Percentiles rank a stretch among this genome's conserved stretches.
Conservation (phyloP, 2,888 invertebrate genomes). For the Drosophila recens region DNA sequence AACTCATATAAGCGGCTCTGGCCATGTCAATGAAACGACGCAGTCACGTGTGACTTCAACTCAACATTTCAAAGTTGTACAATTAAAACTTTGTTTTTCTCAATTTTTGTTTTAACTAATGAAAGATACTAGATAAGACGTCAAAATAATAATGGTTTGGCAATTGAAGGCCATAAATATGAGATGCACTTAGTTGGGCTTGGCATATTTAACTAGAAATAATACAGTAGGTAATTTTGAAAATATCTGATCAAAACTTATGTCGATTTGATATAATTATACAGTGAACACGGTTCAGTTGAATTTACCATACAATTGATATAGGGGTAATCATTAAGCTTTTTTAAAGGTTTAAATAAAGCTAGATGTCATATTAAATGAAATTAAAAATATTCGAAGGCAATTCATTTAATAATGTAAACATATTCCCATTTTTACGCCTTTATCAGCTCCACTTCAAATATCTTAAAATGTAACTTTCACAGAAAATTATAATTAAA, state of each 20-base stretch:
- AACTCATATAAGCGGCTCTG: constrained; percentile 44
- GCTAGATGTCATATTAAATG: too few species aligned
- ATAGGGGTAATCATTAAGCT: too few species aligned
- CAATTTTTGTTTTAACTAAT: constrained; percentile 27
- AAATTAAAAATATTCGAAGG: too few species aligned
- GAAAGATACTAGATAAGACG: constrained; percentile 40
- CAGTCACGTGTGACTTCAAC: constrained; percentile 69
- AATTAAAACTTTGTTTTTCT: constrained; percentile 60
- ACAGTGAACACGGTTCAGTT: not conserved
- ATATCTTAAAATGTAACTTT: too few species aligned
- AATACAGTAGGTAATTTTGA: not conserved
- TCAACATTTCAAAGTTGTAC: constrained; percentile 47
- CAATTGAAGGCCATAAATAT: constrained; percentile 2
- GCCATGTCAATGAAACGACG: constrained; percentile 65
- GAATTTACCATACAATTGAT: not conserved
- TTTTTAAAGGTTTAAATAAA: too few species aligned
- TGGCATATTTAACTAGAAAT: not conserved
- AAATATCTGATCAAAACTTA: not conserved
- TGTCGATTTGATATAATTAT: not conserved
- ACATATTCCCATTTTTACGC: too few species aligned
- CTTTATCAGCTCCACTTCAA: too few species aligned
- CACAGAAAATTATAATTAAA: too few species aligned
- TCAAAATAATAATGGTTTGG: constrained; percentile 37
- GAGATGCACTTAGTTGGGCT: constrained; percentile 13
- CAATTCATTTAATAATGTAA: too few species aligned